Evolutionary conservation across 2,888 invertebrate species (phyloP).

Genomic region (Chymomyza caudatula): DNA sequence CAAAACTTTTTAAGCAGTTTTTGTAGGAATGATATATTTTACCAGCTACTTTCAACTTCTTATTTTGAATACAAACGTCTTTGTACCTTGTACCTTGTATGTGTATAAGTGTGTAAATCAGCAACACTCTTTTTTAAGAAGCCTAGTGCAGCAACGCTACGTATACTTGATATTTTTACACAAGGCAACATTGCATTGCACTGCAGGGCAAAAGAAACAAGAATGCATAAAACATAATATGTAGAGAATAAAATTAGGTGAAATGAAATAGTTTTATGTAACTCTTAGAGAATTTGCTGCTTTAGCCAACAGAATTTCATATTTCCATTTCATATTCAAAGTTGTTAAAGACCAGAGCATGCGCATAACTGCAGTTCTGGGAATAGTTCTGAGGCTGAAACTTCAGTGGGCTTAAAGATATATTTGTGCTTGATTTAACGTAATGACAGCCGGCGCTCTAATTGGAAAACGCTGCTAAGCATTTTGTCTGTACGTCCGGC

Average conservation of each 20-base stretch:
- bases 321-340: not conserved
- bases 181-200: not conserved
- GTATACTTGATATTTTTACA: constrained; percentile 3
- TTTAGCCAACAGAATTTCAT: not conserved
- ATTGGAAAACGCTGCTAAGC: constrained; percentile 64
- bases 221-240: not conserved
- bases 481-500: constrained; percentile 17
- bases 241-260: not conserved
- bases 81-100: no score
- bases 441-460: constrained; percentile 30
- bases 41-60: no score
- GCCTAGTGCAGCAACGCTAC: not conserved
- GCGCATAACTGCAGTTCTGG: not conserved
- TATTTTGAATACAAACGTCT: no score
- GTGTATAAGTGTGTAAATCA: no score
- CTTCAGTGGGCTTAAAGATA: constrained; percentile 18
- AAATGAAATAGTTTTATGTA: not conserved
- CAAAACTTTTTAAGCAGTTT: no score
- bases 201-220: not conserved
- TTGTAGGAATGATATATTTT: no score
- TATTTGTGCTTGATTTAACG: constrained; percentile 60
- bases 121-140: no score
- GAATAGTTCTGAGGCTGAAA: not conserved
- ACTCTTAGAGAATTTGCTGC: not conserved
- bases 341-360: not conserved